Percentiles rank a stretch among this genome's conserved stretches.
phyloP scores from a whole-genome alignment of 2,797 vertebrate species.

The Micromesistius poutassou region DNA sequence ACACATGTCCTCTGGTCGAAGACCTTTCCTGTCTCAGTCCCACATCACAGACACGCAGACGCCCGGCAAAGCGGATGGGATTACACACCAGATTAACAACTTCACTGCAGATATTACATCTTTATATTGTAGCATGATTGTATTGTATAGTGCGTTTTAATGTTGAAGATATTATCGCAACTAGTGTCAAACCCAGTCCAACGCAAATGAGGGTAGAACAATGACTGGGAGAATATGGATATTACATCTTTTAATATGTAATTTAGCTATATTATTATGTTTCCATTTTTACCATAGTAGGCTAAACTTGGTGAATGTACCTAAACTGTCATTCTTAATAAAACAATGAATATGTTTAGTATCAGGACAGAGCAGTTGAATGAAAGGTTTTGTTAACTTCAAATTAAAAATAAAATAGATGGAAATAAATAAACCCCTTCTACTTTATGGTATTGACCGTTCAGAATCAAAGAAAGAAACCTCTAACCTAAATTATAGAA shows the following conservation, averaged over 20 bases:
- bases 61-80: not conserved
- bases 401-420: not conserved
- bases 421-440: too few relatives aligned
- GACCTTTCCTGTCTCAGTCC: not conserved
- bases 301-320: not conserved
- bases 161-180: not conserved
- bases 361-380: not conserved
- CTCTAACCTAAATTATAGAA: not conserved
- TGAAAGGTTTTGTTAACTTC: not conserved
- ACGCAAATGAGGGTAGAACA: not conserved
- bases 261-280: too few relatives aligned
- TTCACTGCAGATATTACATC: not conserved
- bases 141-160: not conserved
- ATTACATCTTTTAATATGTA: too few relatives aligned
- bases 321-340: not conserved
- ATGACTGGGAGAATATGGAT: too few relatives aligned
- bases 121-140: not conserved
- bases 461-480: not conserved
- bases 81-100: not conserved
- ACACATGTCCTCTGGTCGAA: not conserved
- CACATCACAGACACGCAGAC: not conserved
- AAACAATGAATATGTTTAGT: not conserved
- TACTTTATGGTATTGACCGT: too few relatives aligned
- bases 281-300: not conserved
- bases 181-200: not conserved